Conservation (phyloP, 64 coral and sea anemone genomes). For the Orbicella faveolata region DNA sequence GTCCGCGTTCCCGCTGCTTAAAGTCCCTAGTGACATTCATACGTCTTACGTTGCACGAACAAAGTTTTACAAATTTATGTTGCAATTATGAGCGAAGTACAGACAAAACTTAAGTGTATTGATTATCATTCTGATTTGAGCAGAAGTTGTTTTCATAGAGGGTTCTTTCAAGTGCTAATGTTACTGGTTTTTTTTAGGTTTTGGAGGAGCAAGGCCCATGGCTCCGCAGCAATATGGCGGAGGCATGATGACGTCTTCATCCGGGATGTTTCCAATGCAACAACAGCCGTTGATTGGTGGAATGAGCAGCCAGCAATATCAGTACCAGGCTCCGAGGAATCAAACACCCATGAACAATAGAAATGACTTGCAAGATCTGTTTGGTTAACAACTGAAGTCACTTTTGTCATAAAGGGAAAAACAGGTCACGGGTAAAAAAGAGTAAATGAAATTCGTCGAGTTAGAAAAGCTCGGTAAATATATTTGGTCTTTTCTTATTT, state of each 20-base stretch:
- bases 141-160: too few relatives aligned
- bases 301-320: conserved; percentile 29
- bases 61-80: too few relatives aligned
- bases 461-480: too few relatives aligned
- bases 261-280: conserved; percentile 52
- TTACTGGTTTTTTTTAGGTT: background rate
- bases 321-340: conserved; percentile 27
- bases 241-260: conserved; percentile 50
- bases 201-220: conserved; percentile 31
- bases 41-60: too few relatives aligned
- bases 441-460: too few relatives aligned
- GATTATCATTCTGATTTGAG: too few relatives aligned
- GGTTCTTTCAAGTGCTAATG: background rate
- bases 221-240: conserved; percentile 34
- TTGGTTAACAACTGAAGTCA: conserved; percentile 32
- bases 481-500: too few relatives aligned
- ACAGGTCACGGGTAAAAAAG: too few relatives aligned
- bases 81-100: too few relatives aligned
- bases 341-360: conserved; percentile 10
- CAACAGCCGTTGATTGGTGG: conserved; percentile 50
- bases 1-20: too few relatives aligned
- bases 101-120: too few relatives aligned
- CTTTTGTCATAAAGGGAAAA: background rate
- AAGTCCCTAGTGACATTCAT: too few relatives aligned
- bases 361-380: conserved; percentile 63